Evolutionary conservation across 2,888 invertebrate genomes (phyloP), one percentile per base, ranked within the genome.

Genomic region (Congeria kusceri): DNA sequence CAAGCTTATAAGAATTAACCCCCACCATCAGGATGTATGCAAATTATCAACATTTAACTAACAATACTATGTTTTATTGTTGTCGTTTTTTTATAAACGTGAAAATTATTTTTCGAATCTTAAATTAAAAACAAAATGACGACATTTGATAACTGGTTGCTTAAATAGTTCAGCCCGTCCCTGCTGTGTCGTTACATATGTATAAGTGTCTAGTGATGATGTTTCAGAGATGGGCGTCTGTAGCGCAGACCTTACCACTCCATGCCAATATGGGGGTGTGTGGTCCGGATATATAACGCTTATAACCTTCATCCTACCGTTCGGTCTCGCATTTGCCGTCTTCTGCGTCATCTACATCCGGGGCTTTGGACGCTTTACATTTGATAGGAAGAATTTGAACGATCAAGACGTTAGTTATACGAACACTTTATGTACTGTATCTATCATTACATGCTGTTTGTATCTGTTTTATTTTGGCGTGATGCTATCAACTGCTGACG

Each of bases 201-300:
- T n/a, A n/a, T n/a, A n/a, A n/a, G 58, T 57, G 49, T 58, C 46
- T n/a, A 15, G 0, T 15, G 49, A 23, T 63, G 5, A 13, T 49
- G n/a, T 82, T 86, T 29, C 82, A 86, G 86, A 75, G 5, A 29
- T 84, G 25, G 86, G 86, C 3, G 27, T 80, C 11, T 86, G 86
- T 32, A 67, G 74, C 13, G 75, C 79, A 1, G 84, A 86, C 64
- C 56, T 80, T 39, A 82, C 82, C 3, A 77, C 84, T 18, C 76
- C 80, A n/a, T 80, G 77, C 64, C 73, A 74, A n/a, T 80, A 86
- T 23, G 72, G 82, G 15, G 66, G 71, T 23, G 68, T 84, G 0
- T 86, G 86, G 86, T 76, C 77, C 0, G 78, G 77, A 0, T 82
- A 80, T 61, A 77, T 78, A 20, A 44, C 78, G 13, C 49, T 80